Evolutionary conservation across 64 coral and sea anemone genomes (phyloP), one percentile per base, ranked within the genome.

Genomic region (Anthopleura sola): DNA sequence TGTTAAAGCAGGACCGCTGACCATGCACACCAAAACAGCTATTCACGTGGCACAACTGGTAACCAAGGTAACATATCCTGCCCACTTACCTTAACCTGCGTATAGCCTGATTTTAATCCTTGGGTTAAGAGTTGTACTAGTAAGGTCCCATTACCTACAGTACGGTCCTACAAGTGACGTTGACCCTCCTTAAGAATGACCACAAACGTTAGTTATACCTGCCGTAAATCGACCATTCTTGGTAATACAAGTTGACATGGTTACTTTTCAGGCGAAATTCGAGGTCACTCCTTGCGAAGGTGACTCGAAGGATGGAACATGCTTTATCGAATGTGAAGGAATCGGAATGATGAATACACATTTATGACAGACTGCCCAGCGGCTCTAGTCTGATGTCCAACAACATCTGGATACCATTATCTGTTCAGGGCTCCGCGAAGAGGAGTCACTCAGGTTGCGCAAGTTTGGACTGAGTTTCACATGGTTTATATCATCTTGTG

Each of bases 31-130:
- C 39, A 89, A 87, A 56, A 99, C 97, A 66, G 92, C 97, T 24
- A 99, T 99, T 75, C 87, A 99, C 82, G 87, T 99, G 47, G 97
- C 97, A 82, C 92, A 99, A 84, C 90, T 87, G 83, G 76, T 99
- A 24, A 94, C 93, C 38, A 94, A 94, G 93, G 97, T 99, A 87
- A 78, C 56, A 23, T 21, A 78, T 3, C 21, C 44, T 24, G 31
- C 34, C 17, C 0, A 9, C 31, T 39, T 79, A 26, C 19, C 39
- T 31, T 21, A 17, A 44, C 16, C 8, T n/a, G 10, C 10, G 77
- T 49, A 15, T 34, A 10, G 1, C 19, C 19, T 39, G 50, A 54
- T 14, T 24, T n/a, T 6, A 62, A 68, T 34, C 2, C 17, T 50
- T n/a, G n/a, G n/a, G n/a, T n/a, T n/a, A n/a, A n/a, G n/a, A n/a